These are phyloP conservation scores for Bombus terrestris DNA, from an alignment of 1,140 invertebrate genomes.

Conservation along the genomic window DNA sequence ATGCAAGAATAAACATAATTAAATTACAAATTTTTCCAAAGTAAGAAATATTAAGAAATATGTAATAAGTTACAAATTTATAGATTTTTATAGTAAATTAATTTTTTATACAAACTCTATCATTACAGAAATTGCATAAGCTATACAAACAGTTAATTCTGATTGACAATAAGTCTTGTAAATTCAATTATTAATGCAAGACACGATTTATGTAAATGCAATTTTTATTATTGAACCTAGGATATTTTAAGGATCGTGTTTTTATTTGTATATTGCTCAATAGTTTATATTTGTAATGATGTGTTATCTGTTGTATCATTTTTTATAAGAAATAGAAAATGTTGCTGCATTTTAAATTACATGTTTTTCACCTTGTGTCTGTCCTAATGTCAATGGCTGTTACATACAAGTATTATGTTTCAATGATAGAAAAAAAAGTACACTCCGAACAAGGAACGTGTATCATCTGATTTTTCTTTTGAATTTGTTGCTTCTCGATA, in stretches of 20 bases:
- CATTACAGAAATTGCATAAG: neutral
- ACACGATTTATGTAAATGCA: slow-evolving; percentile 68
- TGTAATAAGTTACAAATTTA: slow-evolving; percentile 28
- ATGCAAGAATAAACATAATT: slow-evolving; percentile 4
- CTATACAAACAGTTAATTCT: slow-evolving; percentile 2
- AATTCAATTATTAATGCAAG: neutral
- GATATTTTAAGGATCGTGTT: slow-evolving; percentile 78
- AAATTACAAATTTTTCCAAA: slow-evolving; percentile 36
- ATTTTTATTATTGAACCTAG: slow-evolving; percentile 81
- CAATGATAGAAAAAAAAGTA: slow-evolving; percentile 85
- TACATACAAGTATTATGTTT: slow-evolving; percentile 68
- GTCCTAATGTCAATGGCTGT: neutral
- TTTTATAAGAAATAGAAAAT: slow-evolving; percentile 83
- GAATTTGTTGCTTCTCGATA: slow-evolving; percentile 80
- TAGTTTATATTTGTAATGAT: slow-evolving; percentile 82
- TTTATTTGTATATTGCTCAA: slow-evolving; percentile 83
- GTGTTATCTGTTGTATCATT: slow-evolving; percentile 83
- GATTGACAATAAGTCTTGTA: slow-evolving; percentile 4
- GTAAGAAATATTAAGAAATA: neutral
- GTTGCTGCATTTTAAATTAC: slow-evolving; percentile 79
- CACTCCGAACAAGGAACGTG: slow-evolving; percentile 86
- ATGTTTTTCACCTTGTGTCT: slow-evolving; percentile 35
- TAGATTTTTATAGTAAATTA: slow-evolving; percentile 25
- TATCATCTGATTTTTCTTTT: slow-evolving; percentile 78
- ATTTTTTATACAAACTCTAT: slow-evolving; percentile 18